Base-by-base conservation (phyloP, 2,888 invertebrate genomes). In the Zygogramma bicolorata region DNA sequence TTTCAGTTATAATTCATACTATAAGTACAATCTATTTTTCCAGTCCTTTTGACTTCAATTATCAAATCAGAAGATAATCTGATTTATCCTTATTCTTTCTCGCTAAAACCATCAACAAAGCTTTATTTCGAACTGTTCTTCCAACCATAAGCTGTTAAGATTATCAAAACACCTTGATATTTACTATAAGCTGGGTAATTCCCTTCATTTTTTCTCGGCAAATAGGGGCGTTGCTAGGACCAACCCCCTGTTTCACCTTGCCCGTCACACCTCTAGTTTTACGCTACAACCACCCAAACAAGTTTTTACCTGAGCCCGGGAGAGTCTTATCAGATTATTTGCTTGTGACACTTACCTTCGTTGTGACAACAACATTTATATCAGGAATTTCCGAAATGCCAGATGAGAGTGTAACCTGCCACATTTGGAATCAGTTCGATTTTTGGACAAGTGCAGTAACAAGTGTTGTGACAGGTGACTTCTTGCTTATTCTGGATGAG, bases 381-480 rank as follows among this genome's bases (percentile, higher is more conserved):
- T 66, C 29, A 22, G 68, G 72, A 61, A 65, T 68, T 68, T 59
- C 40, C 29, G 22, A 63, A 59, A 58, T 22, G 61, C 68, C 68
- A 65, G 68, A 68, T 65, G 68, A 46, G 31, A 20, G 68, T 20
- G n/a, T n/a, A 20, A 68, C 60, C 59, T 68, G 72, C 49, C 3
- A 34, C 18, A 60, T 61, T 42, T 63, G 42, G 42, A 10, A 27
- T n/a, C 53, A 63, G 49, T 60, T 22, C 18, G 18, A 27, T 42
- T 53, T 70, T 38, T 18, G 10, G 6, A 38, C 66, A 70, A 61
- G 70, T 70, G 66, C 31, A 22, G 69, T 69, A 40, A 38, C 61
- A 38, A 18, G 63, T 63, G 63, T 29, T 42, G 46, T n/a, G 49
- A 15, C n/a, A n/a, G 15, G 18, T 67, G n/a, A n/a, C n/a, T n/a